phyloP scores from a whole-genome alignment of 2,888 invertebrate species.

The Anarsia innoxiella region DNA sequence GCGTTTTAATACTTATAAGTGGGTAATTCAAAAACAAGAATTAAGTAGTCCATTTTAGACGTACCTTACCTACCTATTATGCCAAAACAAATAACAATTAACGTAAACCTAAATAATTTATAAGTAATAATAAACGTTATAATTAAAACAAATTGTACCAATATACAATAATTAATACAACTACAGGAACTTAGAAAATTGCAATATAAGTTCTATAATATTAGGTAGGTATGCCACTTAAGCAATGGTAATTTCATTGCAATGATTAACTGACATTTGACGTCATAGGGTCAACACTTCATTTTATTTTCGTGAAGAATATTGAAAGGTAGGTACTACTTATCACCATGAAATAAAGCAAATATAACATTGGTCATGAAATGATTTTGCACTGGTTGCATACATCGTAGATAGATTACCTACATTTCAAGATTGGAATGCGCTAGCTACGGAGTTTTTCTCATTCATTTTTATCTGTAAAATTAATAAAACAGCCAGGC shows the following conservation, averaged over 20 bases:
- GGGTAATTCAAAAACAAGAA: background rate
- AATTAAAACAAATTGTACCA: constrained; percentile 72
- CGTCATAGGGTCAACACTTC: constrained; percentile 43
- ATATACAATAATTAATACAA: constrained; percentile 71
- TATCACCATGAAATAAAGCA: constrained; percentile 31
- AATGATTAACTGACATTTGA: constrained; percentile 43
- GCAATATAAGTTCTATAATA: constrained; percentile 72
- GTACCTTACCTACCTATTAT: constrained; percentile 25
- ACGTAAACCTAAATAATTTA: constrained; percentile 68
- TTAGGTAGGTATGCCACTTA: constrained; percentile 72
- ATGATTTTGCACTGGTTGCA: constrained; percentile 43
- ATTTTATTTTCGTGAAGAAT: too few relatives aligned
- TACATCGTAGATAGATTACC: background rate
- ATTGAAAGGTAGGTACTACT: too few relatives aligned
- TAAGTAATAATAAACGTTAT: constrained; percentile 68
- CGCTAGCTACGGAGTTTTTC: constrained; percentile 60
- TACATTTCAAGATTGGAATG: constrained; percentile 60
- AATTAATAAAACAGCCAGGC: too few relatives aligned
- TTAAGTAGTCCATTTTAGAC: background rate
- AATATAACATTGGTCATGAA: constrained; percentile 54
- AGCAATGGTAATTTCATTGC: constrained; percentile 51
- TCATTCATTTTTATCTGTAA: too few relatives aligned
- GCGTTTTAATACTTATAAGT: too few relatives aligned
- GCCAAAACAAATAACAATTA: constrained; percentile 52
- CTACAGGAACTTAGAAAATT: constrained; percentile 76